These are phyloP conservation scores for Sinocyclocheilus rhinocerous DNA, from an alignment of 2,113 vertebrate species.

Conservation along the genomic window DNA sequence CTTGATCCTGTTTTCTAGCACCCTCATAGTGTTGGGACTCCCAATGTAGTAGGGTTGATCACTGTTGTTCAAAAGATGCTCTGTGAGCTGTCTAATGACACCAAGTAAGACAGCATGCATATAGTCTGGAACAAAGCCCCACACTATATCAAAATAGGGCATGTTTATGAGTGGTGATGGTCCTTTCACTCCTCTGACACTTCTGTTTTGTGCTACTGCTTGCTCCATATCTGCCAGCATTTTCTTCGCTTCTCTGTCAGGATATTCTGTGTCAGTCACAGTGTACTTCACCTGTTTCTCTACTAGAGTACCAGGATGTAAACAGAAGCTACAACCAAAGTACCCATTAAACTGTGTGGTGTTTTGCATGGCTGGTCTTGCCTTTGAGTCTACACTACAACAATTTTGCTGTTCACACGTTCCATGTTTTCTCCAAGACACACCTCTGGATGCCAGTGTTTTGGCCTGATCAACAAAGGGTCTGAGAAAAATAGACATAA, in stretches of 20 bases:
- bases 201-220: not conserved
- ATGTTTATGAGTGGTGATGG: conserved; percentile 17
- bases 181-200: conserved; percentile 20
- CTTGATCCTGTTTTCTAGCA: not conserved
- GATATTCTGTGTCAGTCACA: conserved; percentile 11
- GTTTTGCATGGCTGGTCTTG: conserved; percentile 7
- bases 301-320: conserved; percentile 37
- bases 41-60: conserved; percentile 24
- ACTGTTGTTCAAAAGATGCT: not conserved
- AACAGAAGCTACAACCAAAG: conserved; percentile 21
- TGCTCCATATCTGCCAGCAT: conserved; percentile 30
- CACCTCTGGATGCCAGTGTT: not conserved
- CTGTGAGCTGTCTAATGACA: not conserved
- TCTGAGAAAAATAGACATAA: conserved; percentile 17
- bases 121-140: conserved; percentile 35
- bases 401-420: not conserved
- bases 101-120: conserved; percentile 26
- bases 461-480: conserved; percentile 35
- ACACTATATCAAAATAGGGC: conserved; percentile 35
- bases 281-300: conserved; percentile 43
- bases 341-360: conserved; percentile 5
- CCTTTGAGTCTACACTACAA: conserved; percentile 22
- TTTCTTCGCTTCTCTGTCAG: conserved; percentile 9
- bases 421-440: not conserved
- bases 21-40: conserved; percentile 18